These are phyloP conservation scores for Spisula subtruncata DNA, from an alignment of 2,888 invertebrate genomes.

Conservation along the genomic window DNA sequence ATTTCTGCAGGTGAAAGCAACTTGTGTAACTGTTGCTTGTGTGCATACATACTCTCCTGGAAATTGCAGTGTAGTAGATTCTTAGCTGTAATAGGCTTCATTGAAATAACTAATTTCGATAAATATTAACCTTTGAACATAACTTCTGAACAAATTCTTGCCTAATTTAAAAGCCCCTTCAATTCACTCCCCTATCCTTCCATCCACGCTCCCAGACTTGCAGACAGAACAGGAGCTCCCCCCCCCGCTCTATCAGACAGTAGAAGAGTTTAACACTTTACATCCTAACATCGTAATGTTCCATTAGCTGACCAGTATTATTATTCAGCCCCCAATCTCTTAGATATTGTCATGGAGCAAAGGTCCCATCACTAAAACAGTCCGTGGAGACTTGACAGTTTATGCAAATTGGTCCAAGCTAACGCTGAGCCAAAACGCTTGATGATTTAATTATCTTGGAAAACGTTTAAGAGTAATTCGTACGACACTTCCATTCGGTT, in stretches of 20 bases:
- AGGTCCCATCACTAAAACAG: constrained; percentile 9
- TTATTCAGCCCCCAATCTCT: constrained; percentile 1
- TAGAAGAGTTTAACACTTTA: background rate
- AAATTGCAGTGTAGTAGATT: no score
- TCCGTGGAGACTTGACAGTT: constrained; percentile 5
- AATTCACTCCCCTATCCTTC: no score
- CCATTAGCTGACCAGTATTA: constrained; percentile 24
- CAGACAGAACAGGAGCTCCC: background rate
- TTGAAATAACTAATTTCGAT: no score
- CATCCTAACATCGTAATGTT: background rate
- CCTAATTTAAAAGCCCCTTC: no score
- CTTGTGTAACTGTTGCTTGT: no score
- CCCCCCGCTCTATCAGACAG: background rate
- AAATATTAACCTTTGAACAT: no score
- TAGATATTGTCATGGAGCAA: background rate
- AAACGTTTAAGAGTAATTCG: constrained; percentile 48
- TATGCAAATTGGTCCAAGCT: constrained; percentile 42
- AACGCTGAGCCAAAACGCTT: constrained; percentile 35
- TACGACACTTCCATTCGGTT: constrained; percentile 30
- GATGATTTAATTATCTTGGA: constrained; percentile 46
- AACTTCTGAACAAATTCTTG: no score
- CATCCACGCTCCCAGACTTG: no score
- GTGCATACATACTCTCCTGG: no score
- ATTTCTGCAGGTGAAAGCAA: no score
- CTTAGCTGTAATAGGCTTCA: no score